These are phyloP conservation scores for Thera obeliscata DNA, from an alignment of 2,888 invertebrate species.

Conservation along the genomic window DNA sequence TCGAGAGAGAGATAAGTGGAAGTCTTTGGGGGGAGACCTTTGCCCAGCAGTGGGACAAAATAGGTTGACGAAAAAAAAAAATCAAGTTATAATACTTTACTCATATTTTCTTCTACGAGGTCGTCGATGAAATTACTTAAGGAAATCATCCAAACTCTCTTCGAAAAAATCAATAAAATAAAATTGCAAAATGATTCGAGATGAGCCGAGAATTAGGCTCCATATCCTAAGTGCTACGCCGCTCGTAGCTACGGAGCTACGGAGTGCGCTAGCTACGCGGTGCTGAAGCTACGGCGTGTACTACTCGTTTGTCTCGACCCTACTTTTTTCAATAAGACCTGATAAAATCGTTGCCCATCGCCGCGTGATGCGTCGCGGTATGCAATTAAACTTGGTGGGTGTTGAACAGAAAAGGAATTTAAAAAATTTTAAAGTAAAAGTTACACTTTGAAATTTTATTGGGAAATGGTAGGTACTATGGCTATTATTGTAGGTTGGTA, in stretches of 20 bases:
- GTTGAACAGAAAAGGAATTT: conserved; percentile 28
- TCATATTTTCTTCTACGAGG: no score
- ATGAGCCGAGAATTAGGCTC: no score
- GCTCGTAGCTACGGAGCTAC: conserved; percentile 1
- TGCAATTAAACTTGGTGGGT: conserved; percentile 67
- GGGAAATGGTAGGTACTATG: no score
- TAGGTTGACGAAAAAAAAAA: no score
- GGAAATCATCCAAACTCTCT: no score
- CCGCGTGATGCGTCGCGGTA: conserved; percentile 62
- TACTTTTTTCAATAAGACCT: conserved; percentile 73
- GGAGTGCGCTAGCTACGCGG: conserved; percentile 14
- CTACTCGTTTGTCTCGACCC: conserved; percentile 50
- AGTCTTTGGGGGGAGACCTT: no score
- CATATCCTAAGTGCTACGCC: conserved; percentile 5
- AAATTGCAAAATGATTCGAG: background rate
- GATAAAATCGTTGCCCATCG: conserved; percentile 78
- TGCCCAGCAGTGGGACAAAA: no score
- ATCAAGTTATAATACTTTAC: no score
- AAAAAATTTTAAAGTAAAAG: conserved; percentile 1
- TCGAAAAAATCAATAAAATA: background rate
- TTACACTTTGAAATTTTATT: no score
- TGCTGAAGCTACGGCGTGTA: background rate
- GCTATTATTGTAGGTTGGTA: no score
- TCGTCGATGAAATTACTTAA: no score
- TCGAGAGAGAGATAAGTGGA: no score